phyloP scores from a whole-genome alignment of 2,797 vertebrate species.

The Scomberomorus guttatus region DNA sequence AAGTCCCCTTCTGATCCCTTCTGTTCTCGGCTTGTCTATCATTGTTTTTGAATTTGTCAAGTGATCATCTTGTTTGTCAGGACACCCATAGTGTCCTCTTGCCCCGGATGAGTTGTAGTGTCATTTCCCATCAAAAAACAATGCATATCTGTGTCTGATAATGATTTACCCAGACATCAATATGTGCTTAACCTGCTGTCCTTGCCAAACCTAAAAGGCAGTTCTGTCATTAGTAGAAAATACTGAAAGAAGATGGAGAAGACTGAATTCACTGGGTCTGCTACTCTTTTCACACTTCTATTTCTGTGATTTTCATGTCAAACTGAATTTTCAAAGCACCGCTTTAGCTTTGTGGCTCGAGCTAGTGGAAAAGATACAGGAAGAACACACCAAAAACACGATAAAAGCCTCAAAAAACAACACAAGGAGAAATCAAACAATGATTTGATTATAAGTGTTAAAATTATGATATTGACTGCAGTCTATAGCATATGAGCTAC shows the following conservation, averaged over 20 bases:
- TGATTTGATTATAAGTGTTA: too few relatives aligned
- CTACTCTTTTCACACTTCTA: not conserved
- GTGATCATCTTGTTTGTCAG: constrained; percentile 15
- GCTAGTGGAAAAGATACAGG: not conserved
- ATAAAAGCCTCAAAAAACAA: too few relatives aligned
- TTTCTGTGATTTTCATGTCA: not conserved
- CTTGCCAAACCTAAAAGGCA: constrained; percentile 16
- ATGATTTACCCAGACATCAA: constrained; percentile 72
- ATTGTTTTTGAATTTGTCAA: not conserved
- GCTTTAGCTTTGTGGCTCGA: not conserved
- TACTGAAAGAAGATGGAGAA: not conserved
- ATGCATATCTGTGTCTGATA: constrained; percentile 31
- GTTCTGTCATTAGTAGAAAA: not conserved
- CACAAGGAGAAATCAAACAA: not conserved
- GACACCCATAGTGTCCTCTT: not conserved
- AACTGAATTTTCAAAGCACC: not conserved
- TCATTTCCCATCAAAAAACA: constrained; percentile 52
- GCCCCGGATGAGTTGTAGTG: not conserved
- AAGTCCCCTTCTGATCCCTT: too few relatives aligned
- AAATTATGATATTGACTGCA: not conserved
- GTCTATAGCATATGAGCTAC: not conserved
- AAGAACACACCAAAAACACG: not conserved
- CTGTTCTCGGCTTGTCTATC: too few relatives aligned
- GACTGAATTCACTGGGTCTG: not conserved
- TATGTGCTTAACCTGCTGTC: constrained; percentile 56